These are phyloP conservation scores for Xestia rhomboidea DNA, from an alignment of 2,888 invertebrate genomes.

Conservation along the genomic window DNA sequence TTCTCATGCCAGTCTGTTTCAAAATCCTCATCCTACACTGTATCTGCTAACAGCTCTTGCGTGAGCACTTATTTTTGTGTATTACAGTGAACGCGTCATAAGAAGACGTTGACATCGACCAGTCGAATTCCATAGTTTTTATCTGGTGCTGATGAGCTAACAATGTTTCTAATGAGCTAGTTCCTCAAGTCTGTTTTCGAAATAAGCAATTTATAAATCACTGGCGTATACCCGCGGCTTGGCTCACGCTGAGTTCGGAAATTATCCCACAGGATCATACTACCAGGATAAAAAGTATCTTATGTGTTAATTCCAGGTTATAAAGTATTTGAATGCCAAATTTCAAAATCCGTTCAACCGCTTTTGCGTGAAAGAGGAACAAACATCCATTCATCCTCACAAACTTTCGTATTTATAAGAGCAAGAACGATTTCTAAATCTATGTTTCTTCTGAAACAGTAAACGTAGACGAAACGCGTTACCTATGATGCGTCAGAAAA, in stretches of 20 bases:
- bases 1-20: constrained; percentile 33
- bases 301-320: too few species aligned
- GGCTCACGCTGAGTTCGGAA: too few species aligned
- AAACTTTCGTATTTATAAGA: too few species aligned
- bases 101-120: constrained; percentile 12
- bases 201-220: not conserved
- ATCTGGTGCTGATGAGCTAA: constrained; percentile 3
- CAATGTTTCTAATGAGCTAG: constrained; percentile 30
- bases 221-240: too few species aligned
- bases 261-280: too few species aligned
- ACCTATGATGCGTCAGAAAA: not conserved
- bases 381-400: too few species aligned
- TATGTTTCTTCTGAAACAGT: too few species aligned
- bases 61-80: constrained; percentile 40
- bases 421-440: not conserved
- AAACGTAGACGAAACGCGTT: not conserved
- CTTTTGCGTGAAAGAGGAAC: too few species aligned
- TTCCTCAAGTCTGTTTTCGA: not conserved
- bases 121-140: not conserved
- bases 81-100: constrained; percentile 29
- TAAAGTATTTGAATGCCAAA: too few species aligned
- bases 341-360: too few species aligned
- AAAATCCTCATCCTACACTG: constrained; percentile 41
- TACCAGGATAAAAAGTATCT: too few species aligned
- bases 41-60: constrained; percentile 37